A percentile compares a stretch with the other conserved stretches of the same genome.
Conservation (phyloP, 2,797 vertebrate genomes). For the Pseudocheirus occidentalis region DNA sequence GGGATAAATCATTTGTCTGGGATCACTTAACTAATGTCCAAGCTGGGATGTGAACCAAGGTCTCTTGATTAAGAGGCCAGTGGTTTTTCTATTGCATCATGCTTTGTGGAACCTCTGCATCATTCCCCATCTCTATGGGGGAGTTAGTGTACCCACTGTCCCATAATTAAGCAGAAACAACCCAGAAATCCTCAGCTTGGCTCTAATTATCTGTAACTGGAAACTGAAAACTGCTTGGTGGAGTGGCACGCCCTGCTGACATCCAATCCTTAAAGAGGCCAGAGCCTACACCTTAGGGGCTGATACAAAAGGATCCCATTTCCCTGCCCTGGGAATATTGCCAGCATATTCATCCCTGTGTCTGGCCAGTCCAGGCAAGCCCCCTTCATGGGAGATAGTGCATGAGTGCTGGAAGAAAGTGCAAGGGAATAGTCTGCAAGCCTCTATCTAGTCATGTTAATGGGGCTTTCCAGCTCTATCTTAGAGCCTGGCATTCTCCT, state of each 20-base stretch:
- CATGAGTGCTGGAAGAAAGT: not conserved
- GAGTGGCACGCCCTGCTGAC: not conserved
- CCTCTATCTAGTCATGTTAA: not conserved
- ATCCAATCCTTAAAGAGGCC: conserved; percentile 32
- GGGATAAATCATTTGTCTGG: not conserved
- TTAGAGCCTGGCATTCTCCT: rapidly evolving
- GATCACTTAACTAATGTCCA: not conserved
- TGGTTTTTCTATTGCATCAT: not conserved
- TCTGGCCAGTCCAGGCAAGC: conserved; percentile 57
- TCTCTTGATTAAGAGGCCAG: not conserved
- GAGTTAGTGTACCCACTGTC: not conserved
- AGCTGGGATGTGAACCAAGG: not conserved
- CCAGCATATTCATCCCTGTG: conserved; percentile 49
- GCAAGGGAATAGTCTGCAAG: not conserved
- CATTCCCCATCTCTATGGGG: not conserved
- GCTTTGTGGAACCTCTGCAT: not conserved
- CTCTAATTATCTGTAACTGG: not conserved
- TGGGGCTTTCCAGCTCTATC: not conserved
- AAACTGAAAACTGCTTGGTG: not conserved
- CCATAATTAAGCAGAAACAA: not conserved
- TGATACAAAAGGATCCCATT: conserved; percentile 75
- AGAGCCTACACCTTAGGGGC: not conserved
- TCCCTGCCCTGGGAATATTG: conserved; percentile 58
- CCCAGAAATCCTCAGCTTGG: not conserved
- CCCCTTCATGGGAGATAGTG: conserved; percentile 5